A percentile compares a stretch with the other conserved stretches of the same genome.
Conservation (phyloP, 2,888 invertebrate species). For the Pristionchus arcanus region DNA sequence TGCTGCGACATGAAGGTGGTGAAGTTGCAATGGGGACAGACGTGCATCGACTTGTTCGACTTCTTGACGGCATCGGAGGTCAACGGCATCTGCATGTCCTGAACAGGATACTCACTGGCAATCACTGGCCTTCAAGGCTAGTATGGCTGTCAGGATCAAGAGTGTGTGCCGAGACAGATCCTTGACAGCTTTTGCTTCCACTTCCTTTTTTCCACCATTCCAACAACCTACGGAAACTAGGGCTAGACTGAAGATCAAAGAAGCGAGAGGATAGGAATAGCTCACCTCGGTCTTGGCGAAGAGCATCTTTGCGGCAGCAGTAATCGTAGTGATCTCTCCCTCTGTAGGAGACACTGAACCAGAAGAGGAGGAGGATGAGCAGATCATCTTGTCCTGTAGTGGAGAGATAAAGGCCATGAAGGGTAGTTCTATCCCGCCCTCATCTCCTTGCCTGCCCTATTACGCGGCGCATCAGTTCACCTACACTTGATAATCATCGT, state of each 20-base stretch:
- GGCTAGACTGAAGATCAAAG: background rate
- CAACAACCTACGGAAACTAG: too few species aligned
- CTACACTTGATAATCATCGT: too few species aligned
- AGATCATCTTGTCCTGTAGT: slow-evolving; percentile 52
- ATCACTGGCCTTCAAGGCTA: too few species aligned
- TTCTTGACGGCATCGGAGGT: slow-evolving; percentile 55
- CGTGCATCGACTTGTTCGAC: slow-evolving; percentile 66
- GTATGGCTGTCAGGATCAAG: too few species aligned
- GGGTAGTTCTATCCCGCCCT: too few species aligned
- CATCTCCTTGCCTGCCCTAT: too few species aligned
- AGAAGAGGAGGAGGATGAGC: slow-evolving; percentile 54
- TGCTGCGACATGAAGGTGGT: slow-evolving; percentile 79
- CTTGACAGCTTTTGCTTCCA: too few species aligned
- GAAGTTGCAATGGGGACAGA: slow-evolving; percentile 79
- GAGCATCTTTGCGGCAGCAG: slow-evolving; percentile 2
- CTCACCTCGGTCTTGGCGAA: slow-evolving; percentile 25
- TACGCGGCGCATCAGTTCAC: too few species aligned
- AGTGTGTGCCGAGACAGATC: too few species aligned
- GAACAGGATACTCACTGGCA: too few species aligned
- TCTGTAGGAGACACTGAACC: slow-evolving; percentile 52
- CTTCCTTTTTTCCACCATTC: too few species aligned
- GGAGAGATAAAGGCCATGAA: background rate
- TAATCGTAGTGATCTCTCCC: slow-evolving; percentile 53
- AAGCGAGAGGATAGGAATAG: too few species aligned
- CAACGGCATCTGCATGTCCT: slow-evolving; percentile 33